These are phyloP conservation scores for Bedellia somnulentella DNA, from an alignment of 2,888 invertebrate genomes.

Conservation along the genomic window DNA sequence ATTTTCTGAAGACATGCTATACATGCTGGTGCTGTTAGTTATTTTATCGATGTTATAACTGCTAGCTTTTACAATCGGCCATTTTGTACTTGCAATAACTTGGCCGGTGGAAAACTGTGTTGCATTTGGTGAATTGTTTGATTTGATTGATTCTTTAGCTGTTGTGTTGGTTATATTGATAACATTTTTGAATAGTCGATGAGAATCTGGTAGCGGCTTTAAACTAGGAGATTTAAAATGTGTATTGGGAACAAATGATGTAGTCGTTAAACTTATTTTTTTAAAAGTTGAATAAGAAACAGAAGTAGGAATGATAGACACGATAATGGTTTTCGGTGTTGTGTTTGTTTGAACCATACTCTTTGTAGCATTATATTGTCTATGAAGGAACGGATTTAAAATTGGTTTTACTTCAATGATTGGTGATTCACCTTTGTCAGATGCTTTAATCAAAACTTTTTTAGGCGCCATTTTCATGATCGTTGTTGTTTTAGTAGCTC, in stretches of 20 bases:
- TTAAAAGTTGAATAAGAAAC: conserved; percentile 45
- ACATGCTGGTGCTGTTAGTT: conserved; percentile 50
- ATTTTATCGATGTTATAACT: too few relatives aligned
- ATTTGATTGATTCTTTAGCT: too few relatives aligned
- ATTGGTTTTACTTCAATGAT: conserved; percentile 23
- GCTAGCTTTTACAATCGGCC: too few relatives aligned
- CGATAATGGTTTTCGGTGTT: conserved; percentile 48
- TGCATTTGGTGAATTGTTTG: too few relatives aligned
- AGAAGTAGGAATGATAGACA: conserved; percentile 52
- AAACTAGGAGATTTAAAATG: too few relatives aligned
- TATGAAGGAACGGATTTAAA: not conserved
- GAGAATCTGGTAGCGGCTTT: too few relatives aligned
- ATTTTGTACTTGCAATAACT: too few relatives aligned
- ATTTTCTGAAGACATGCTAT: conserved; percentile 10
- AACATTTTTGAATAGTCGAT: too few relatives aligned
- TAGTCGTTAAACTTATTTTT: conserved; percentile 40
- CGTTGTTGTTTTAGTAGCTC: conserved; percentile 16
- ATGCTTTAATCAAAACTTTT: conserved; percentile 52
- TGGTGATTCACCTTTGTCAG: conserved; percentile 49
- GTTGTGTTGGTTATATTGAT: too few relatives aligned
- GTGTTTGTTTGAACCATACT: conserved; percentile 27
- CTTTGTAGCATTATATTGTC: not conserved
- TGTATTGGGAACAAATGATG: too few relatives aligned
- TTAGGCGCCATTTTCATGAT: conserved; percentile 44
- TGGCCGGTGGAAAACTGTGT: too few relatives aligned